Base-by-base conservation (phyloP, 2,888 invertebrate genomes). In the Volucella inflata region DNA sequence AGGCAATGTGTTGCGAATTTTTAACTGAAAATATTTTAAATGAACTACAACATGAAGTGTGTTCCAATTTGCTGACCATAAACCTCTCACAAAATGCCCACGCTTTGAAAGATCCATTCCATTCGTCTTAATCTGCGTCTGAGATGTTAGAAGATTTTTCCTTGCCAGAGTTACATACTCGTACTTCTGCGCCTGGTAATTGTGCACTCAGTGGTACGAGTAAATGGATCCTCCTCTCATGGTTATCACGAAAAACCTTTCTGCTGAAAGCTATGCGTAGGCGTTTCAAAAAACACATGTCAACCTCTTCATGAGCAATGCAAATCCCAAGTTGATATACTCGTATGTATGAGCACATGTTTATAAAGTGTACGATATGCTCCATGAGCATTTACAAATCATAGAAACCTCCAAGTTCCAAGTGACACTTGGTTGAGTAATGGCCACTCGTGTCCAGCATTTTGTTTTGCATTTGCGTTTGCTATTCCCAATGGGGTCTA, bases 401-500 rank as follows among this genome's bases (percentile, higher is more conserved):
- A 46, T 64, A 46, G 51, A 17, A 46, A 68, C 46, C 62, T 62
- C n/a, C 51, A 40, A 76, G 53, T 71, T 77, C 14, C 71, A 71
- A 85, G 76, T 76, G 84, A 79, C 84, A 80, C 59, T 75, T 67
- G 81, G 65, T 67, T 81, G 75, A 76, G 67, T 81, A 85, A 81
- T 81, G 81, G 21, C 77, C 70, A 62, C 55, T 62, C 11, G 21
- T 21, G 55, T 70, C 16, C 72, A 68, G 76, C 76, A 71, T 65
- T 75, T 80, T 30, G 30, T 6, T 30, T 30, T 6, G 30, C 30
- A 30, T 30, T 30, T 71, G 59, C 74, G 55, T 64, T 70, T 75
- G 59, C 75, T 62, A 59, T 81, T 81, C 72, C 85, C 77, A 81
- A 76, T 71, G 62, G 75, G 76, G 80, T 85, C 81, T 64, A 81